Evolutionary conservation across 2,888 invertebrate genomes (phyloP).

Genomic region (Drosophila phalerata): DNA sequence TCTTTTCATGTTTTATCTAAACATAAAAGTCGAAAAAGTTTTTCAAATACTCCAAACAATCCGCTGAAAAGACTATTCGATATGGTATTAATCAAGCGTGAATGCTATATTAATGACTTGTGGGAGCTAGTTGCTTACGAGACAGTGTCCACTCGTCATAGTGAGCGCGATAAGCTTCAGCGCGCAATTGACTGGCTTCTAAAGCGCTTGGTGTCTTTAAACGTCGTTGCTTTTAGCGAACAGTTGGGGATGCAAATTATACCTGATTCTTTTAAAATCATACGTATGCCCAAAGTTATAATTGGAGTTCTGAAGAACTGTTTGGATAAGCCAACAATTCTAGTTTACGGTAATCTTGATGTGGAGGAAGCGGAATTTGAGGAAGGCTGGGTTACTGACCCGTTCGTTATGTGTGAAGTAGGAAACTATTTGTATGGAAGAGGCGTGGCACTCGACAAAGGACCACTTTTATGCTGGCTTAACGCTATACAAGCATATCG

Average conservation of each 20-base stretch:
- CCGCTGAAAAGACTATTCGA: conserved; percentile 39
- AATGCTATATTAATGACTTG: conserved; percentile 51
- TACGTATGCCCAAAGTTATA: conserved; percentile 50
- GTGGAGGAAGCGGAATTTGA: conserved; percentile 47
- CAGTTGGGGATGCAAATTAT: conserved; percentile 51
- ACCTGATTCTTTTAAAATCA: conserved; percentile 25
- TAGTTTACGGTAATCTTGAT: conserved; percentile 59
- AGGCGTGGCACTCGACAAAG: conserved; percentile 53
- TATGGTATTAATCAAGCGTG: conserved; percentile 42
- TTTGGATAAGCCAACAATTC: conserved; percentile 38
- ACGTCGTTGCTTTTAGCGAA: conserved; percentile 55
- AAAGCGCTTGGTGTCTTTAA: conserved; percentile 37
- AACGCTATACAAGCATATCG: conserved; percentile 57
- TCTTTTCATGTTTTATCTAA: not conserved
- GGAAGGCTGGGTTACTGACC: conserved; percentile 56
- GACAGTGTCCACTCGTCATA: conserved; percentile 36
- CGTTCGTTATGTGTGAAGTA: conserved; percentile 49
- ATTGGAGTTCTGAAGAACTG: conserved; percentile 37
- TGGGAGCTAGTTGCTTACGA: conserved; percentile 47
- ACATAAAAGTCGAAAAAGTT: not conserved
- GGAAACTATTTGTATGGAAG: conserved; percentile 54
- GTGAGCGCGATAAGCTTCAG: conserved; percentile 30
- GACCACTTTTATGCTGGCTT: conserved; percentile 58
- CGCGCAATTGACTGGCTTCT: conserved; percentile 49
- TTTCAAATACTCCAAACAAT: conserved; percentile 1